Base-by-base conservation (phyloP, 2,888 invertebrate genomes). In the Noctuana brunneofusca region DNA sequence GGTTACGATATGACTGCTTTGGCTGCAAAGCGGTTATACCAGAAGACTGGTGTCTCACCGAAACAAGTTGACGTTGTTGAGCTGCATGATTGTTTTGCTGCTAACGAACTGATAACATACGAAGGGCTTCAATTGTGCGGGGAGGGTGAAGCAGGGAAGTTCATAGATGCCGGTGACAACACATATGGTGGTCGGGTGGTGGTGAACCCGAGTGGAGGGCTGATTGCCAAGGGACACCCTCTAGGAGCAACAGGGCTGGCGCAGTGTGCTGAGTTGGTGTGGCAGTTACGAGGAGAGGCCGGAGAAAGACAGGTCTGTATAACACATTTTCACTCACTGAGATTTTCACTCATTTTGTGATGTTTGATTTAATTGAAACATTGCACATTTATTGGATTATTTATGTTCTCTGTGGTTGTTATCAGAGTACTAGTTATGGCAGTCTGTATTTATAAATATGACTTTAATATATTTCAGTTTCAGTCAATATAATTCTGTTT, bases 161-260 rank as follows among this genome's bases (percentile, higher is more conserved):
- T 99, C 67, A 95, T 99, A 67, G 99, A 99, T 83, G 93, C 95
- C 3, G 98, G 97, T 0, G 96, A 99, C 80, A 99, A 99, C 83
- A 99, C 99, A 0, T 99, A 99, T 75, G 94, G 99, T 32, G 99
- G 99, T 20, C 96, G 96, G 82, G 98, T 96, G 81, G 99, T 99
- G 2, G 93, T 99, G 14, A 99, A 99, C 87, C 99, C 99, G 0
- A 98, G 98, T 78, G 99, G 99, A 56, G 99, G 99, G n/a, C 93
- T 99, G 49, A 99, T 99, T 68, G 98, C 99, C 0, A 99, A 99
- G 87, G 99, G 99, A 0, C 99, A 99, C 93, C 99, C 99, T 12
- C 91, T 99, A 60, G 99, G 99, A 54, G 99, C 99, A 0, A 99
- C 99, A 8, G 98, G 97, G 77, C 82, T 94, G 72, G 98, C 98